These are phyloP conservation scores for Proteles cristata DNA, from an alignment of 2,113 vertebrate genomes.

Conservation along the genomic window DNA sequence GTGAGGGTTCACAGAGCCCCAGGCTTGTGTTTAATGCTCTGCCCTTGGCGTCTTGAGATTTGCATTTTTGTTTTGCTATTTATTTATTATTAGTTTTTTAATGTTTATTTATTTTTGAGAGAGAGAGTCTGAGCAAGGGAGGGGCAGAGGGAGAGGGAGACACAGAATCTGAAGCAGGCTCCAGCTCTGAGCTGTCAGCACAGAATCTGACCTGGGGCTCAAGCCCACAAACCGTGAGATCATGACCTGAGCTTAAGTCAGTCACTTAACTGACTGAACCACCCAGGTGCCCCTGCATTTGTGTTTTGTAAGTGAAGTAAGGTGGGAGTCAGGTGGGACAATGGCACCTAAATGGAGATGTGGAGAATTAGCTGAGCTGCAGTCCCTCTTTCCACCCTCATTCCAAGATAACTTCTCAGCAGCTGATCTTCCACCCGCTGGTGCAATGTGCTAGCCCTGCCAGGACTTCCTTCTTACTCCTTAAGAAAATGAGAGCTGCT, in stretches of 20 bases:
- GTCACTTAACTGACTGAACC: too few species aligned
- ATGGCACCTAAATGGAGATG: neutral
- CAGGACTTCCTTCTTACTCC: neutral
- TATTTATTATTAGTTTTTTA: too few species aligned
- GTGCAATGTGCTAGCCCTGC: fast-evolving
- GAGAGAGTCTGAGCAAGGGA: too few species aligned
- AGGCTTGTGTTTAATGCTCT: neutral
- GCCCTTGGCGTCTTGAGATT: neutral
- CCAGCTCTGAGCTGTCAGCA: too few species aligned
- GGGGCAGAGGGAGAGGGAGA: too few species aligned
- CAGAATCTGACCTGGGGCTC: too few species aligned
- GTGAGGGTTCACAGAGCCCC: neutral
- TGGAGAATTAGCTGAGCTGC: too few species aligned
- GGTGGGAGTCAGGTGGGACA: neutral
- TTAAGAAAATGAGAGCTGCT: neutral
- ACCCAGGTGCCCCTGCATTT: neutral
- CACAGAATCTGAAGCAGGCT: too few species aligned
- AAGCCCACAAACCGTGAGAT: too few species aligned
- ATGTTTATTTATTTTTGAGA: too few species aligned
- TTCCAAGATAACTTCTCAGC: neutral
- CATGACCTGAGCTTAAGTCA: too few species aligned
- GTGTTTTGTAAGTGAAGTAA: neutral
- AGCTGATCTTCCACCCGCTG: neutral
- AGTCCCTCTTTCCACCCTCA: neutral
- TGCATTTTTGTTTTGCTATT: neutral